Evolutionary conservation across 2,888 invertebrate species (phyloP).

Genomic region (Pyralis farinalis): DNA sequence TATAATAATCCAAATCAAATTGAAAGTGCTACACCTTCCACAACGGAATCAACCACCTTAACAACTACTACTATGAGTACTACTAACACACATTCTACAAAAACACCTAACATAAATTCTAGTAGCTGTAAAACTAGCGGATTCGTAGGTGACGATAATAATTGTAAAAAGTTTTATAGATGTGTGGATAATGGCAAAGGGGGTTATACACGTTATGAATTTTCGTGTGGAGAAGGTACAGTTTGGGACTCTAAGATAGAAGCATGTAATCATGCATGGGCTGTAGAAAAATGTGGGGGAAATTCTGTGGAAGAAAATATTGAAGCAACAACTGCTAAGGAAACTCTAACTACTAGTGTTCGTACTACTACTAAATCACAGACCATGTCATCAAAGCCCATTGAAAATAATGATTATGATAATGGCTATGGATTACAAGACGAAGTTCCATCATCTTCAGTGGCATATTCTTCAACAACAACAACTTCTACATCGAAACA

Average conservation of each 20-base stretch:
- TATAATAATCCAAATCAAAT: conserved; percentile 27
- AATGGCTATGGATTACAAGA: neutral
- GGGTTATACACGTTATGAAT: conserved; percentile 84
- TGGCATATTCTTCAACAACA: neutral
- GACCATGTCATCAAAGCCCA: no score
- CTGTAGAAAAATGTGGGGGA: conserved; percentile 38
- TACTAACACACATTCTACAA: neutral
- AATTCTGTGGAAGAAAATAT: neutral
- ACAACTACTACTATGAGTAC: neutral
- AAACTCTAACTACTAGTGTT: neutral
- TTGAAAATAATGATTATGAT: neutral
- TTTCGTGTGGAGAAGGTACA: conserved; percentile 84
- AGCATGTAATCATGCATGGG: conserved; percentile 78
- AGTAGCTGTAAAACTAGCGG: conserved; percentile 61
- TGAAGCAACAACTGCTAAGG: neutral
- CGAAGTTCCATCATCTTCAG: no score
- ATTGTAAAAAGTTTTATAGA: conserved; percentile 89
- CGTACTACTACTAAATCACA: neutral
- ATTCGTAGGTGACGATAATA: conserved; percentile 84
- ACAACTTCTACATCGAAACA: neutral
- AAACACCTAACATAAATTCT: conserved; percentile 3
- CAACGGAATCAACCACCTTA: neutral
- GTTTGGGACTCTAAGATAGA: conserved; percentile 80
- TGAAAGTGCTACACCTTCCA: neutral
- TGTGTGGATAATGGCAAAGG: conserved; percentile 84